Percentiles rank a stretch among this genome's conserved stretches.
Conservation (phyloP, 2,113 vertebrate species). For the Callipepla squamata region DNA sequence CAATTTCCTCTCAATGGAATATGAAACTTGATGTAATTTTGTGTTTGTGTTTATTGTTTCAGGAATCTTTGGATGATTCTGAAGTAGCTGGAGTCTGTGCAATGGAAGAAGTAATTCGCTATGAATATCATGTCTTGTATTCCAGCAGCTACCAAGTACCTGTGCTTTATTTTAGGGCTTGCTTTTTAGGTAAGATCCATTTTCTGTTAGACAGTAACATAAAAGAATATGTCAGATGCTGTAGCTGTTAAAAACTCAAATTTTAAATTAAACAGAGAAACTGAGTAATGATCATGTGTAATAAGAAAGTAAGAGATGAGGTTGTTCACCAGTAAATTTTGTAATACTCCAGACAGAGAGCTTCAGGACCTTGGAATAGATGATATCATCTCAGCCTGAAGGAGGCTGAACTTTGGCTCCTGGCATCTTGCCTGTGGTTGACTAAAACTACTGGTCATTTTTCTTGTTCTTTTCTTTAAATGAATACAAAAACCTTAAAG, state of each 20-base stretch:
- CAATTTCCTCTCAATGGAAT: background rate
- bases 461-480: conserved; percentile 56
- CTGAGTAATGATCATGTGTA: background rate
- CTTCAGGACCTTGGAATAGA: conserved; percentile 57
- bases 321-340: conserved; percentile 67
- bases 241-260: background rate
- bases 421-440: conserved; percentile 73
- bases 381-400: conserved; percentile 75
- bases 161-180: conserved; percentile 92
- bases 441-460: conserved; percentile 72
- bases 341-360: conserved; percentile 34
- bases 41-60: conserved; percentile 36
- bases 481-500: conserved; percentile 62
- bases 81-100: conserved; percentile 11
- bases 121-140: conserved; percentile 91
- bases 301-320: conserved; percentile 46
- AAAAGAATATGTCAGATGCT: background rate
- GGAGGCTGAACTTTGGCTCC: conserved; percentile 73
- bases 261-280: background rate
- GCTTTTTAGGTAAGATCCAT: conserved; percentile 83
- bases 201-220: background rate
- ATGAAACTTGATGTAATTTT: background rate
- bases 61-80: conserved; percentile 72
- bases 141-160: conserved; percentile 91
- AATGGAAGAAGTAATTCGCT: conserved; percentile 78